Evolutionary conservation across 2,888 invertebrate genomes (phyloP), one percentile per base, ranked within the genome.

Genomic region (Epinotia demarniana): DNA sequence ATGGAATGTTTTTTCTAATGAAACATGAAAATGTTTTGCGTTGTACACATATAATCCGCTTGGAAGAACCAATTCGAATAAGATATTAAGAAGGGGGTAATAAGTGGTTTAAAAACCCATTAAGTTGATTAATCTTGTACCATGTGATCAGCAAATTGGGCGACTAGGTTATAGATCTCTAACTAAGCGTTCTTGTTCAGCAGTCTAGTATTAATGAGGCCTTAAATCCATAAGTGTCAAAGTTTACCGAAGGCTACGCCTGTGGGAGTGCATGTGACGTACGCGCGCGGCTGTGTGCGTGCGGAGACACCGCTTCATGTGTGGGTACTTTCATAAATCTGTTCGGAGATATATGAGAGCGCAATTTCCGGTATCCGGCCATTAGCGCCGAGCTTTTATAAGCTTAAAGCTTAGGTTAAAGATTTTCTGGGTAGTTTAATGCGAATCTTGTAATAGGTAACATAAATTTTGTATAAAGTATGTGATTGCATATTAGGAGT

Each of bases 361-460:
- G 96, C 96, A 97, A 97, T 97, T 97, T 97, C 97, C 97, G 96
- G 96, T 96, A 96, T 96, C 96, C 96, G 96, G 96, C 97, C 97
- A 96, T 97, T 97, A 97, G 94, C 94, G 94, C 94, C 92, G 93
- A 94, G 94, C 94, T 94, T 94, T 94, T 94, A 96, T 95, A 95
- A 95, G 95, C 95, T 95, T 93, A 93, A 93, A 94, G 93, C 94
- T 94, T 93, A 93, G 93, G 94, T 93, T 93, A 94, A 93, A 94
- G 93, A 94, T 94, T 94, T 94, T 94, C 94, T 93, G 94, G 94
- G 94, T 93, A 94, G 92, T 94, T 94, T 93, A 93, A 93, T 94
- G 92, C 90, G 94, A 94, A 93, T 93, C 94, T 94, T 93, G 93
- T 94, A 94, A 94, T 93, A 93, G 93, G 93, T 92, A 92, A 92